These are phyloP conservation scores for Rhabdornis inornatus DNA, from an alignment of 2,113 vertebrate genomes.

Conservation along the genomic window DNA sequence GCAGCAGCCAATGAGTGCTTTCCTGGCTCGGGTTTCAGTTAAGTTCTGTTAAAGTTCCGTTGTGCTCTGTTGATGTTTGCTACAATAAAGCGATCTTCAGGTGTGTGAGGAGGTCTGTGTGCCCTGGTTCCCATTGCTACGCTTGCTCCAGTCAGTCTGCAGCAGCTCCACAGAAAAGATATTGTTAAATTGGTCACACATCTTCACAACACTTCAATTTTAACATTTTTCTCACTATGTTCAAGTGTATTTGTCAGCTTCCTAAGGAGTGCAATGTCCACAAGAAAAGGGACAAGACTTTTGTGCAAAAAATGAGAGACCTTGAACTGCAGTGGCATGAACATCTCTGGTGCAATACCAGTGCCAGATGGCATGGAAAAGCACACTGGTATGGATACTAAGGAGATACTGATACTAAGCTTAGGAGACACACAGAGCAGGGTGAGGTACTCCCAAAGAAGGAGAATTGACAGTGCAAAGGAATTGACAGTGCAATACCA, in stretches of 20 bases:
- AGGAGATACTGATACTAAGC: background rate
- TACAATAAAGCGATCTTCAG: background rate
- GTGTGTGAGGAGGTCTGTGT: background rate
- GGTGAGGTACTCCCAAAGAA: background rate
- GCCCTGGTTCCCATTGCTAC: background rate
- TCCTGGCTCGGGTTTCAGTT: background rate
- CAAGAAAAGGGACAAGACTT: background rate
- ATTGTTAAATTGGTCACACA: background rate
- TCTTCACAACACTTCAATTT: background rate
- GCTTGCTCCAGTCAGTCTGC: background rate
- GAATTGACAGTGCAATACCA: background rate
- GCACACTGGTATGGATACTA: background rate
- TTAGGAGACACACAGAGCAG: background rate
- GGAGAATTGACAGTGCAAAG: background rate
- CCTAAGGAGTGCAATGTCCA: background rate
- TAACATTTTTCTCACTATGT: background rate
- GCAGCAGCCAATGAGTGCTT: background rate
- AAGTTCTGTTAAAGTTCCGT: background rate
- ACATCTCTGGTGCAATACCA: background rate
- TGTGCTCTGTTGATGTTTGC: background rate
- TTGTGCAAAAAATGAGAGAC: background rate
- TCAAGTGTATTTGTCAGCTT: background rate
- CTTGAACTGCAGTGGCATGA: background rate
- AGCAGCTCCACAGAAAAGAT: background rate
- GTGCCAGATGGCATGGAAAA: background rate